A percentile compares a stretch with the other conserved stretches of the same genome.
Evolutionary conservation across 2,797 vertebrate species (phyloP).

Genomic region (Cetoscarus ocellatus): DNA sequence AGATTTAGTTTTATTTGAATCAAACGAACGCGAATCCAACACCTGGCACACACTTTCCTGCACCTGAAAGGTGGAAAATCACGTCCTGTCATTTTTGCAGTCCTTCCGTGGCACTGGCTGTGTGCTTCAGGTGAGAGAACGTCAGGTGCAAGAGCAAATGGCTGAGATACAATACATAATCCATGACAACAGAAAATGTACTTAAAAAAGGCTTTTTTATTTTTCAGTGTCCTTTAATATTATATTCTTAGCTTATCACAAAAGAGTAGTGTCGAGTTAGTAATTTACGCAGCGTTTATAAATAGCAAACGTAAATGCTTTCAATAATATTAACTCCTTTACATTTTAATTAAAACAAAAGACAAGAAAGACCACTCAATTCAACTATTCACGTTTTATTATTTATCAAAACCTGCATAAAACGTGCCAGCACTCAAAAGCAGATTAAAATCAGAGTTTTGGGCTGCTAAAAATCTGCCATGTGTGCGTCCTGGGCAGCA

Average conservation of each 20-base stretch:
- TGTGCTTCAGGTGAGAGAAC: slow-evolving; percentile 25
- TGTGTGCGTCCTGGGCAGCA: slow-evolving; percentile 70
- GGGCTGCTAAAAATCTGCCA: slow-evolving; percentile 59
- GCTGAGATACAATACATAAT: slow-evolving; percentile 14
- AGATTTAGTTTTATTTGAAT: slow-evolving; percentile 16
- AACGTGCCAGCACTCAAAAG: slow-evolving; percentile 33
- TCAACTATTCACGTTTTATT: no score
- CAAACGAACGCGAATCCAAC: slow-evolving; percentile 8
- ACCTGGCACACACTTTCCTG: slow-evolving; percentile 30
- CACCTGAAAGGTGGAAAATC: slow-evolving; percentile 32
- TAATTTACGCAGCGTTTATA: background rate
- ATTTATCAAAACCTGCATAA: slow-evolving; percentile 3
- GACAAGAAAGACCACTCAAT: no score
- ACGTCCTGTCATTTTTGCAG: slow-evolving; percentile 30
- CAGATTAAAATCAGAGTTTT: slow-evolving; percentile 28
- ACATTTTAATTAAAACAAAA: no score
- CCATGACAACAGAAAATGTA: background rate
- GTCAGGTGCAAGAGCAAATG: background rate
- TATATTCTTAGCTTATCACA: background rate
- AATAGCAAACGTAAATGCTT: background rate
- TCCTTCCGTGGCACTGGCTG: background rate
- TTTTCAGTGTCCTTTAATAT: no score
- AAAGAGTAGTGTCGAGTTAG: no score
- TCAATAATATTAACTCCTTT: background rate
- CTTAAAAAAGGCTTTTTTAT: background rate